Base-by-base conservation (phyloP, 2,797 vertebrate species). In the Pantherophis vulpinus region DNA sequence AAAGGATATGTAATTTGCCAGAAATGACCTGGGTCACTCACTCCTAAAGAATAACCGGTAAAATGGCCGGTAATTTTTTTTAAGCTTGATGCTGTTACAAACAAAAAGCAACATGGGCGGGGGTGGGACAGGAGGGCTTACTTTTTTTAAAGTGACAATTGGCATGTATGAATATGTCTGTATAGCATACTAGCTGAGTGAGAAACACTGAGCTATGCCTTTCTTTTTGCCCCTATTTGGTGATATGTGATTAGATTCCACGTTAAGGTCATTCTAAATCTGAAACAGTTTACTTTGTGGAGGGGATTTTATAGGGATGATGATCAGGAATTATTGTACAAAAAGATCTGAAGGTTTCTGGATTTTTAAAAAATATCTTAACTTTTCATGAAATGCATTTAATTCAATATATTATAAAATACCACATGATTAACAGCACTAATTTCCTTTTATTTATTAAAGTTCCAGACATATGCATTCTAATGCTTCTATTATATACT, bases 361-460 rank as follows among this genome's bases (percentile, higher is more conserved):
- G 20, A 83, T 25, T 59, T 87, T 27, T 20, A 12, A 54, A 20
- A 87, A 88, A 55, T 55, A 55, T 61, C 59, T 27, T 79, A 55
- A 37, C 18, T 1, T 88, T 79, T 37, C 37, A 79, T 91, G 66
- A 83, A 90, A 91, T 37, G 79, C 42, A 66, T 23, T 61, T 92
- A 61, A 23, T 42, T 42, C 20, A 92, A n/a, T 83, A 42, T 93
- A 88, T 88, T 91, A 90, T 54, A 91, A 74, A 91, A 87, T 79
- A 91, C 70, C 51, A 90, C 90, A 47, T 5, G 58, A 55, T 63
- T 60, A 56, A 58, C 13, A 86, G 5, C 13, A 55, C 2, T 25
- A 58, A 4, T 27, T 87, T 87, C 37, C 61, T 63, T 93, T 79
- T 51, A 56, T 59, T 90, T 56, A 20, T 86, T 90, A 47, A 7